Evolutionary conservation across 2,113 vertebrate genomes (phyloP), one percentile per base, ranked within the genome.

Genomic region (Odobenus rosmarus): DNA sequence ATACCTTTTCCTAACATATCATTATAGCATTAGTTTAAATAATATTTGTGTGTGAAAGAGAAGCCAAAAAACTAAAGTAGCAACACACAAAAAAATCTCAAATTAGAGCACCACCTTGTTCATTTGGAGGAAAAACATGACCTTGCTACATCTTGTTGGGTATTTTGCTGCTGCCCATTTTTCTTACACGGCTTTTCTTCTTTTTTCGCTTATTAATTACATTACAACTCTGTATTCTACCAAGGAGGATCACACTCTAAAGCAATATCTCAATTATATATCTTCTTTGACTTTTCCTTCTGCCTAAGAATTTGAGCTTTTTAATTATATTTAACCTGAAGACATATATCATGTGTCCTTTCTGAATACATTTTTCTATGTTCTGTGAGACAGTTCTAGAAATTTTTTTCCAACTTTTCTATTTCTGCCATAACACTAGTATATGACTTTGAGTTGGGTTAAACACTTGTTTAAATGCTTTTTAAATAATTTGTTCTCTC

Each of bases 401-500:
- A 93, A 14, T 21, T 46, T 53, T 57, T 31, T 33, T 16, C 81
- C 3, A 53, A n/a, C 0, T 57, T 95, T 93, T 97, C 55, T 53
- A 5, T 93, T 93, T 81, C 57, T 1, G 59, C 16, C 4, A 28
- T 57, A 72, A 23, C 14, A 42, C 53, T 94, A 71, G 24, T 72
- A 19, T 72, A 18, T 76, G 71, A 59, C 74, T 96, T 93, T 79
- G 61, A 88, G 26, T 28, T 92, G 36, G 5, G 97, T n/a, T 46
- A 90, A 0, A 49, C 92, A 31, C 7, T 93, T 53, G 24, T 81
- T 93, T 76, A 62, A 96, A 49, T 61, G 42, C 51, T 96, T 97
- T 80, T 49, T 57, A 88, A 94, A 84, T 93, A 96, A 97, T 80
- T 88, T 2, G 91, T 97, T 95, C 97, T 87, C 98, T 90, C 98